A percentile compares a stretch with the other conserved stretches of the same genome.
These are phyloP conservation scores for Elgaria multicarinata DNA, from an alignment of 2,113 vertebrate species.

Conservation along the genomic window DNA sequence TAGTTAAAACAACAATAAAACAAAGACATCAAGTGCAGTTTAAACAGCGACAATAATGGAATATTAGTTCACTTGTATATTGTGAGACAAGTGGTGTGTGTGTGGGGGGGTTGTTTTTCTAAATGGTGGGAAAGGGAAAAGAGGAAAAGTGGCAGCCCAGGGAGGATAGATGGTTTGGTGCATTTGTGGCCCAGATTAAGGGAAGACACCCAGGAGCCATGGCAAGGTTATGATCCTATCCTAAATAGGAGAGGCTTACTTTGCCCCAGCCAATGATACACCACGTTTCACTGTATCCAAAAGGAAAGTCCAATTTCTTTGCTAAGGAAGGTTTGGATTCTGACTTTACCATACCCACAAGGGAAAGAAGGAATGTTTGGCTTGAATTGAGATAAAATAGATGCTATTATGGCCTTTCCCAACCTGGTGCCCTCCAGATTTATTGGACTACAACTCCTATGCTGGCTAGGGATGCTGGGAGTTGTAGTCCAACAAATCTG, in stretches of 20 bases:
- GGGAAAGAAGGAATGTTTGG: neutral
- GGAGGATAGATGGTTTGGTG: conserved; percentile 45
- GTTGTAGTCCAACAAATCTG: no score
- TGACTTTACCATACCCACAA: neutral
- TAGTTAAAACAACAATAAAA: no score
- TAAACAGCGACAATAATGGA: no score
- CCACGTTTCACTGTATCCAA: conserved; percentile 28
- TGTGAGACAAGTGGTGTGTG: no score
- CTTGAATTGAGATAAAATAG: neutral
- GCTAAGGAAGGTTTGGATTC: conserved; percentile 26
- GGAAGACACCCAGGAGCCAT: neutral
- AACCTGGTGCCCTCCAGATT: no score
- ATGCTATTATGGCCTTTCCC: neutral
- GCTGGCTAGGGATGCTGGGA: no score
- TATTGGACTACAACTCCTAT: no score
- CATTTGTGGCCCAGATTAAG: conserved; percentile 45
- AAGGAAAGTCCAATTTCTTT: conserved; percentile 56
- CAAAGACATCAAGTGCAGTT: no score
- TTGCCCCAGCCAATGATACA: conserved; percentile 40
- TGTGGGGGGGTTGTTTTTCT: no score
- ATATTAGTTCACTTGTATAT: no score
- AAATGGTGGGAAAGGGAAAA: neutral
- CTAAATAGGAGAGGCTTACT: conserved; percentile 34
- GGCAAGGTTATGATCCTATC: accelerated
- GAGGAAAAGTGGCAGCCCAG: conserved; percentile 2